A percentile compares a stretch with the other conserved stretches of the same genome.
phyloP scores from a whole-genome alignment of 2,888 invertebrate genomes.

The Vesta saturnalis region DNA sequence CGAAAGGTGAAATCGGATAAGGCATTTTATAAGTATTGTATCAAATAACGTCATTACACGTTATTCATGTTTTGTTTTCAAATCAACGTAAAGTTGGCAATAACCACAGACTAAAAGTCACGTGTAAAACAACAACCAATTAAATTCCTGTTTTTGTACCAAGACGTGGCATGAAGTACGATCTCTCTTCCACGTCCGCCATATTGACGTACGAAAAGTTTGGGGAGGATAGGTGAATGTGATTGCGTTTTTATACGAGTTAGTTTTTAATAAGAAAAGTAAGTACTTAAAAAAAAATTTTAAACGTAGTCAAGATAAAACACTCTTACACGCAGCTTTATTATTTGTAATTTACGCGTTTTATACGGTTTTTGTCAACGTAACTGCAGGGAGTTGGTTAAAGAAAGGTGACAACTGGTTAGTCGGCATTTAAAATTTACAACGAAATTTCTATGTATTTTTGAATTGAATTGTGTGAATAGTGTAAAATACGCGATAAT shows the following conservation, averaged over 20 bases:
- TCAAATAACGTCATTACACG: not conserved
- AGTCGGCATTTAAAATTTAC: slow-evolving; percentile 62
- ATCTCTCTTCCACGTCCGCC: slow-evolving; percentile 82
- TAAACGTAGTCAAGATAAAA: slow-evolving; percentile 13
- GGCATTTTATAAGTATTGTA: not conserved
- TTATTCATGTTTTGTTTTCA: not conserved
- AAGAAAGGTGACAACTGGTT: slow-evolving; percentile 66
- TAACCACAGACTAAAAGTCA: slow-evolving; percentile 8
- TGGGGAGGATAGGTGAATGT: slow-evolving; percentile 75
- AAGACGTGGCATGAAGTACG: slow-evolving; percentile 84
- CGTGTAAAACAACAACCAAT: slow-evolving; percentile 48
- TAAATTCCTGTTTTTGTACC: slow-evolving; percentile 57
- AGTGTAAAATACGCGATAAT: not conserved
- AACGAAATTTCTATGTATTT: slow-evolving; percentile 5
- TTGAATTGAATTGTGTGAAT: not conserved
- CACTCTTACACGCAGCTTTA: not conserved
- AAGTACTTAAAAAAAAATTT: slow-evolving; percentile 58
- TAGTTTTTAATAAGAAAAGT: slow-evolving; percentile 63
- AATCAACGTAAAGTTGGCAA: slow-evolving; percentile 11
- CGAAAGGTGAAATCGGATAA: not conserved
- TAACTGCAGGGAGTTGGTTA: slow-evolving; percentile 67
- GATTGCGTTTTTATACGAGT: slow-evolving; percentile 72
- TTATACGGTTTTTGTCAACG: slow-evolving; percentile 49
- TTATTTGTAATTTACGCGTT: slow-evolving; percentile 14
- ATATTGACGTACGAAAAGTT: slow-evolving; percentile 84